phyloP scores from a whole-genome alignment of 2,797 vertebrate genomes.

The Myripristis murdjan region DNA sequence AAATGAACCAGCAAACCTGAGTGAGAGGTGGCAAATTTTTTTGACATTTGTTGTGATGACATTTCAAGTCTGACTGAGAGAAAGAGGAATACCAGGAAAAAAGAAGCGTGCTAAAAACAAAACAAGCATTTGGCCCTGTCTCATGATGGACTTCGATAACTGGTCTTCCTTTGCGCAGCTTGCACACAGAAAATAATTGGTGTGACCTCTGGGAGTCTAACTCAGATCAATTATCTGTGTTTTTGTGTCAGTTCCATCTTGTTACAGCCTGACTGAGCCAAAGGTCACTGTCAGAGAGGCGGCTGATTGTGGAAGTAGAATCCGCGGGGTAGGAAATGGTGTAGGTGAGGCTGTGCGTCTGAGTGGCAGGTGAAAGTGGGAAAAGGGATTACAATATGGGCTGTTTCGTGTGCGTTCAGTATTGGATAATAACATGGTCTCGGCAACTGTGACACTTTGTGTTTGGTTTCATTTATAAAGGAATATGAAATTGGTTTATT shows the following conservation, averaged over 20 bases:
- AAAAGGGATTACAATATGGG: not conserved
- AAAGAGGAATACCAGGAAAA: slow-evolving; percentile 29
- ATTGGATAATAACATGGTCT: not conserved
- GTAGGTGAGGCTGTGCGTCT: not conserved
- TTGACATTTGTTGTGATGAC: slow-evolving; percentile 69
- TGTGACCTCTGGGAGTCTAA: slow-evolving; percentile 61
- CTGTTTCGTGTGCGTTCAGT: not conserved
- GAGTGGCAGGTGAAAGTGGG: slow-evolving; percentile 25
- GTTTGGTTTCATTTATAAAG: slow-evolving; percentile 25
- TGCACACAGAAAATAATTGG: slow-evolving; percentile 68
- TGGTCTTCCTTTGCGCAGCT: slow-evolving; percentile 37
- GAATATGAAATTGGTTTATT: slow-evolving; percentile 19
- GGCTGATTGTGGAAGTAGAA: slow-evolving; percentile 40
- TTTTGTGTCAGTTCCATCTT: slow-evolving; percentile 62
- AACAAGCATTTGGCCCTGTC: slow-evolving; percentile 34
- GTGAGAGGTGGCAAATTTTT: slow-evolving; percentile 56
- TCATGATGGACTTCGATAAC: slow-evolving; percentile 43
- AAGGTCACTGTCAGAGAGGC: slow-evolving; percentile 63
- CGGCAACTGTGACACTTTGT: not conserved
- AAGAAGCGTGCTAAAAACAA: slow-evolving; percentile 34
- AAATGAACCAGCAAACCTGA: slow-evolving; percentile 43
- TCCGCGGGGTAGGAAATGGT: not conserved
- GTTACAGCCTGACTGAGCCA: slow-evolving; percentile 52
- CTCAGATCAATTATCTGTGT: slow-evolving; percentile 61
- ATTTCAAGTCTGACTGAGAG: slow-evolving; percentile 66